Conservation (phyloP, 2,113 vertebrate genomes). For the Lathamus discolor region DNA sequence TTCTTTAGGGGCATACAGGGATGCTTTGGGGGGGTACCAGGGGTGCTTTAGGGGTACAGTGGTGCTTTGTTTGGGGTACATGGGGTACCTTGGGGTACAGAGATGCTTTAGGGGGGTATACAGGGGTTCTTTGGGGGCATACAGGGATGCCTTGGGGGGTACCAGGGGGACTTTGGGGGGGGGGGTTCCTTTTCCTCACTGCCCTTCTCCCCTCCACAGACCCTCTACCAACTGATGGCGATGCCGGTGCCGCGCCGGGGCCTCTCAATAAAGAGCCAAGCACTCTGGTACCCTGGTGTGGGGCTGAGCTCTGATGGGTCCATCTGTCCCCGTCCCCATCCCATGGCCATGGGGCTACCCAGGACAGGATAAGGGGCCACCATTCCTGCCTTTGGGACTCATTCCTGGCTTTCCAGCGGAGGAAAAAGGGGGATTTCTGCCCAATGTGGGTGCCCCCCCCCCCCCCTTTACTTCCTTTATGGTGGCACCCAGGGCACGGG, state of each 20-base stretch:
- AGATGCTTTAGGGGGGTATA: too few species aligned
- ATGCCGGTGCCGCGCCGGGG: neutral
- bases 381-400: rapidly evolving
- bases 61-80: too few species aligned
- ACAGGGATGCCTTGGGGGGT: too few species aligned
- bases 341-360: neutral
- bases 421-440: rapidly evolving
- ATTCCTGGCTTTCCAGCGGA: neutral
- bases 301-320: neutral
- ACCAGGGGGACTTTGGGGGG: too few species aligned
- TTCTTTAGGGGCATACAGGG: too few species aligned
- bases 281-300: neutral
- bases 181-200: neutral
- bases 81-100: too few species aligned
- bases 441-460: too few species aligned
- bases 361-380: rapidly evolving
- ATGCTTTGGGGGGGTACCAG: too few species aligned
- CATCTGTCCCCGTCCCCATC: too few species aligned
- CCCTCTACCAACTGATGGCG: slow-evolving; percentile 75
- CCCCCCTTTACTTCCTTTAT: neutral
- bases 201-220: neutral
- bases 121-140: too few species aligned
- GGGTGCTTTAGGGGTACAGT: too few species aligned
- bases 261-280: neutral
- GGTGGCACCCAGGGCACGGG: too few species aligned